phyloP scores from a whole-genome alignment of 2,113 vertebrate genomes.

The Triplophysa tibetana region DNA sequence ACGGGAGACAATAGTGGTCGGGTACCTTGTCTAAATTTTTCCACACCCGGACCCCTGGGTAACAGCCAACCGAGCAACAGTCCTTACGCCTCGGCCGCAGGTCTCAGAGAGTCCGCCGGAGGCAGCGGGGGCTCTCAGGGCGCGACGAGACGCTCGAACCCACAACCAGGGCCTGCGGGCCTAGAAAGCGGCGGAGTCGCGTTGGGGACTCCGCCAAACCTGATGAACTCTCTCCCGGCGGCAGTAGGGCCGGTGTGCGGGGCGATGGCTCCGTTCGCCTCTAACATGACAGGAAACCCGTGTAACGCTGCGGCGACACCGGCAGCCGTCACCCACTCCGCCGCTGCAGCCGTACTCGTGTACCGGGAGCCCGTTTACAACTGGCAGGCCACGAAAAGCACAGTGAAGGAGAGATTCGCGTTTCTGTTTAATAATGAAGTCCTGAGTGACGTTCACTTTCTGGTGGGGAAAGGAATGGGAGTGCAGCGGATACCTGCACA shows the following conservation, averaged over 20 bases:
- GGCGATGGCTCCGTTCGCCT: constrained; percentile 67
- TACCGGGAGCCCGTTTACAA: constrained; percentile 90
- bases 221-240: constrained; percentile 71
- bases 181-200: constrained; percentile 70
- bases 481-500: constrained; percentile 93
- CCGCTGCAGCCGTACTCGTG: constrained; percentile 75
- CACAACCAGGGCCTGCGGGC: constrained; percentile 74
- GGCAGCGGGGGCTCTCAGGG: constrained; percentile 64
- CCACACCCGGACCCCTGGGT: constrained; percentile 72
- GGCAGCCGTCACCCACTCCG: constrained; percentile 54
- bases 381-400: constrained; percentile 95
- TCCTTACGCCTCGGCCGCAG: constrained; percentile 72
- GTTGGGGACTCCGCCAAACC: constrained; percentile 67
- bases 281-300: constrained; percentile 69
- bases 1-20: constrained; percentile 84
- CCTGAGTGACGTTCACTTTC: constrained; percentile 94
- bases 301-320: constrained; percentile 63
- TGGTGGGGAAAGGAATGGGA: constrained; percentile 92
- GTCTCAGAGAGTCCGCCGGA: constrained; percentile 69
- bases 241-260: constrained; percentile 59
- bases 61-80: constrained; percentile 77
- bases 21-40: constrained; percentile 76
- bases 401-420: constrained; percentile 90
- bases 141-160: constrained; percentile 70
- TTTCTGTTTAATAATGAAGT: constrained; percentile 97